A percentile compares a stretch with the other conserved stretches of the same genome.
Evolutionary conservation across 1,140 invertebrate genomes (phyloP).

Genomic region (Drosophila truncata): DNA sequence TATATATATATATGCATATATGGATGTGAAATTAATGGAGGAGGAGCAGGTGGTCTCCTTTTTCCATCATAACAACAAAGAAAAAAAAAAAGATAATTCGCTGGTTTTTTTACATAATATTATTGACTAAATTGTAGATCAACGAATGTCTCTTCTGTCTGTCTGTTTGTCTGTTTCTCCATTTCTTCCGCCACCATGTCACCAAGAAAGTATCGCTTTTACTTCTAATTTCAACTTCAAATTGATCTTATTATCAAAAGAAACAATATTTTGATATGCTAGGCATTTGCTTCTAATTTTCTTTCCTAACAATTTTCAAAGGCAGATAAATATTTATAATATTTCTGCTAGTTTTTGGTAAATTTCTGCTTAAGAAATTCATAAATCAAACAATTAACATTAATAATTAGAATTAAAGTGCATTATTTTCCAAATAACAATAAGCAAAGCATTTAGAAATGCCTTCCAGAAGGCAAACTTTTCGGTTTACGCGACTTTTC

Average conservation of each 20-base stretch:
- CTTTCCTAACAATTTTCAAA: neutral
- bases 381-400: neutral
- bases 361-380: no score
- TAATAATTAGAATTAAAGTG: neutral
- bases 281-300: neutral
- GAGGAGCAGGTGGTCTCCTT: neutral
- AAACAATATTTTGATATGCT: constrained; percentile 8
- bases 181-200: constrained; percentile 2
- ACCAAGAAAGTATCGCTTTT: constrained; percentile 7
- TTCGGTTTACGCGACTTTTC: neutral
- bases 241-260: neutral
- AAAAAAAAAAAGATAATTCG: constrained; percentile 39
- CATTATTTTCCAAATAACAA: neutral
- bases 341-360: neutral
- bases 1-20: constrained; percentile 25
- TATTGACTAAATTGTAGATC: constrained; percentile 82
- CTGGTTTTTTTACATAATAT: constrained; percentile 64
- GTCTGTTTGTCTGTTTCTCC: constrained; percentile 36
- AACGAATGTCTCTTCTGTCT: constrained; percentile 62
- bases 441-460: neutral
- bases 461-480: neutral
- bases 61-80: constrained; percentile 37
- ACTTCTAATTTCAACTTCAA: neutral
- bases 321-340: constrained; percentile 4
- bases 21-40: constrained; percentile 34